Evolutionary conservation across 2,797 vertebrate genomes (phyloP), one percentile per base, ranked within the genome.

Genomic region (Hozukius guyotensis): DNA sequence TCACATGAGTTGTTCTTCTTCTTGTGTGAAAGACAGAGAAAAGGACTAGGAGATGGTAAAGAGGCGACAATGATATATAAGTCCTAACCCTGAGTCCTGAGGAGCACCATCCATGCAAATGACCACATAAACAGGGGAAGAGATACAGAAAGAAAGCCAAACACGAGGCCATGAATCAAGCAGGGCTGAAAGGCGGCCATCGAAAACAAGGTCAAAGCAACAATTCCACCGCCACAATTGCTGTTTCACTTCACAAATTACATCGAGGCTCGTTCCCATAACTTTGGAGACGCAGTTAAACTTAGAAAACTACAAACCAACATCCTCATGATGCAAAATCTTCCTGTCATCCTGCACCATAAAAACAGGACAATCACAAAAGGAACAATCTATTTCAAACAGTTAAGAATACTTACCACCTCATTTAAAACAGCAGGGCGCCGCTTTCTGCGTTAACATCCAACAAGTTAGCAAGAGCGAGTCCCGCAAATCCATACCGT

Each of bases 341-440:
- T 29, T 46, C 34, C 9, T 42, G 13, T 25, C 14, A n/a, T 32
- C 31, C 13, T 27, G 1, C 6, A 12, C 59, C 18, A 34, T 27
- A 53, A 75, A 64, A 70, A 83, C 20, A 18, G 12, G 4, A 5
- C 16, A 42, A 16, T 68, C 13, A 22, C 5, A 11, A 18, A 1
- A 49, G 10, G 18, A 74, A 6, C 8, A 60, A 57, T 36, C 59
- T 29, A 34, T 66, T 34, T 52, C 20, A 42, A 61, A 32, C 11
- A 32, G 2, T 62, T n/a, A 24, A 55, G n/a, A 56, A 77, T 83
- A 97, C 97, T 97, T 95, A 97, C 97, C 96, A 91, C 92, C 86
- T 94, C 93, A 95, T 94, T 93, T 85, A 93, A 89, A 89, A 94
- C 89, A 88, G 88, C 57, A 72, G 11, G 7, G 5, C 3, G 16